Evolutionary conservation across 2,113 vertebrate genomes (phyloP).

Genomic region (Ptyas mucosa): DNA sequence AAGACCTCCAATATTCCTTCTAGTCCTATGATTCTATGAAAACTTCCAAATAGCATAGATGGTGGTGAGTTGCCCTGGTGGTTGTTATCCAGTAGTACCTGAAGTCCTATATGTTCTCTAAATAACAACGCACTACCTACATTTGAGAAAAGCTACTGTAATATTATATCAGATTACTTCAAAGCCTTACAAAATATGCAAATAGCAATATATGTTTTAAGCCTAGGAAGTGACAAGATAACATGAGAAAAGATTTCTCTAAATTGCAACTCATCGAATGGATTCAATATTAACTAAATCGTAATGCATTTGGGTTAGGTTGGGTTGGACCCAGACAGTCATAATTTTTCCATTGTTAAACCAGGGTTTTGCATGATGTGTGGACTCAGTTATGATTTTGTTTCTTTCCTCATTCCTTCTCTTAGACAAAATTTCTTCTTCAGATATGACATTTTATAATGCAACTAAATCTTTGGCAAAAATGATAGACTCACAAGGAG

Average conservation of each 20-base stretch:
- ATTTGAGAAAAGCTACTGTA: background rate
- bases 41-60: background rate
- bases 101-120: background rate
- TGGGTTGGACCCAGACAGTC: background rate
- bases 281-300: background rate
- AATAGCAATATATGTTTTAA: background rate
- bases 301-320: background rate
- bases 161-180: background rate
- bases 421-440: background rate
- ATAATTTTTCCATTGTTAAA: background rate
- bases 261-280: background rate
- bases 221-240: background rate
- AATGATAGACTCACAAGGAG: constrained; percentile 56
- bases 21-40: background rate
- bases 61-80: background rate
- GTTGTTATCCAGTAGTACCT: background rate
- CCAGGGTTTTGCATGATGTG: background rate
- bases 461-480: constrained; percentile 53
- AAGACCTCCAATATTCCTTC: background rate
- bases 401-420: background rate
- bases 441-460: constrained; percentile 45
- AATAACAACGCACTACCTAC: background rate
- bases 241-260: background rate
- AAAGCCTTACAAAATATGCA: background rate
- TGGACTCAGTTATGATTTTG: background rate